A percentile compares a stretch with the other conserved stretches of the same genome.
Evolutionary conservation across 2,797 vertebrate genomes (phyloP).

Genomic region (Neostethus bicornis): DNA sequence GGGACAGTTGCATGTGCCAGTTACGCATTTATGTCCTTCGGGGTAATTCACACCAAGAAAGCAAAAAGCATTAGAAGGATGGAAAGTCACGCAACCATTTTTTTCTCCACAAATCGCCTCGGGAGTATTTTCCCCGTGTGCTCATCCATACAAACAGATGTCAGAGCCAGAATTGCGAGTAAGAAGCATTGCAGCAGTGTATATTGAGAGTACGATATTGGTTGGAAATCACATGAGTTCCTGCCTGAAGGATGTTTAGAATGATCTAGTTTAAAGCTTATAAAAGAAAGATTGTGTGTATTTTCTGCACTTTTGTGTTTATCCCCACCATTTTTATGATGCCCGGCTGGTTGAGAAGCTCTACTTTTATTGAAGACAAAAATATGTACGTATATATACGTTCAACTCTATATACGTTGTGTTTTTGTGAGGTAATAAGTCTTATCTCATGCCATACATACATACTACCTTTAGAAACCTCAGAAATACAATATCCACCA

Average conservation of each 20-base stretch:
- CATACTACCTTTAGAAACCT: too few species aligned
- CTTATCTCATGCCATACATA: too few species aligned
- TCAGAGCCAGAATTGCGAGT: slow-evolving; percentile 49
- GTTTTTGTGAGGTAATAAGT: too few species aligned
- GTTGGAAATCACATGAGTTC: slow-evolving; percentile 61
- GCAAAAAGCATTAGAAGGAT: slow-evolving; percentile 46
- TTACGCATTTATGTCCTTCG: slow-evolving; percentile 60
- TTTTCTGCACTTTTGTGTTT: slow-evolving; percentile 40
- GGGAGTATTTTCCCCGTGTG: slow-evolving; percentile 54
- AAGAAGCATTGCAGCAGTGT: slow-evolving; percentile 48
- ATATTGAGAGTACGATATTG: slow-evolving; percentile 56
- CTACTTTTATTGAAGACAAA: slow-evolving; percentile 23
- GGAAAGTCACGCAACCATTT: slow-evolving; percentile 59
- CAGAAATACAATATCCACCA: too few species aligned
- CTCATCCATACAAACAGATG: slow-evolving; percentile 70
- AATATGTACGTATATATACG: too few species aligned
- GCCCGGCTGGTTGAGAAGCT: slow-evolving; percentile 26
- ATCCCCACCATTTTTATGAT: slow-evolving; percentile 35
- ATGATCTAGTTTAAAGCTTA: slow-evolving; percentile 45
- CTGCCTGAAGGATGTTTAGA: slow-evolving; percentile 59
- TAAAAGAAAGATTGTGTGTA: slow-evolving; percentile 40
- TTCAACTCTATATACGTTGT: too few species aligned
- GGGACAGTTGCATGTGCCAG: slow-evolving; percentile 56
- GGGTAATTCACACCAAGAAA: slow-evolving; percentile 58
- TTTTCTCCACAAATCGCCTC: slow-evolving; percentile 64